Percentiles rank a stretch among this genome's conserved stretches.
phyloP scores from a whole-genome alignment of 2,888 invertebrate genomes.

The Brachyptera putata region DNA sequence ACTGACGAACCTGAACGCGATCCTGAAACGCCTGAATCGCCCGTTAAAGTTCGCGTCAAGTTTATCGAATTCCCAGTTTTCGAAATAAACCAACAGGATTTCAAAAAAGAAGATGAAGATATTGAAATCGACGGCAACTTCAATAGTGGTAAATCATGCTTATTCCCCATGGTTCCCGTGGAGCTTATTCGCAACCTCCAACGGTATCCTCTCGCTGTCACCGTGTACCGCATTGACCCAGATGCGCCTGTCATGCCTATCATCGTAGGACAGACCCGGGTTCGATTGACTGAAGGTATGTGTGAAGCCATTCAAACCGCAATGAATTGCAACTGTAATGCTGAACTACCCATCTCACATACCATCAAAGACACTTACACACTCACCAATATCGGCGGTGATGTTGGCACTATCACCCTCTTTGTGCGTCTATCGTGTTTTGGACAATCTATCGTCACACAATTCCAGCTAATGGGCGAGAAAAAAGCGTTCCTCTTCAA shows the following conservation, averaged over 20 bases:
- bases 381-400: constrained; percentile 47
- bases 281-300: constrained; percentile 22
- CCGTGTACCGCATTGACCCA: not conserved
- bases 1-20: not conserved
- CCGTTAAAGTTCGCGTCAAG: constrained; percentile 35
- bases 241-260: constrained; percentile 4
- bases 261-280: constrained; percentile 20
- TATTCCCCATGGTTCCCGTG: constrained; percentile 29
- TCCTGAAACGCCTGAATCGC: not conserved
- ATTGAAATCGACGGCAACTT: constrained; percentile 19
- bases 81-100: constrained; percentile 35
- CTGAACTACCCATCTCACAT: constrained; percentile 44
- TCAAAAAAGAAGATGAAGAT: too few relatives aligned
- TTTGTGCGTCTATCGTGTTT: constrained; percentile 63
- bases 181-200: constrained; percentile 23
- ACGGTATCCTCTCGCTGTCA: constrained; percentile 26
- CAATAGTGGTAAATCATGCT: constrained; percentile 29
- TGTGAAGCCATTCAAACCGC: constrained; percentile 36
- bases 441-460: constrained; percentile 61
- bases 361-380: constrained; percentile 59
- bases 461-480: constrained; percentile 47
- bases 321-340: constrained; percentile 33
- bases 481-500: constrained; percentile 46
- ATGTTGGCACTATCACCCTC: constrained; percentile 55
- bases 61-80: constrained; percentile 38